Evolutionary conservation across 2,888 invertebrate genomes (phyloP), one percentile per base, ranked within the genome.

Genomic region (Elgonia sp.): DNA sequence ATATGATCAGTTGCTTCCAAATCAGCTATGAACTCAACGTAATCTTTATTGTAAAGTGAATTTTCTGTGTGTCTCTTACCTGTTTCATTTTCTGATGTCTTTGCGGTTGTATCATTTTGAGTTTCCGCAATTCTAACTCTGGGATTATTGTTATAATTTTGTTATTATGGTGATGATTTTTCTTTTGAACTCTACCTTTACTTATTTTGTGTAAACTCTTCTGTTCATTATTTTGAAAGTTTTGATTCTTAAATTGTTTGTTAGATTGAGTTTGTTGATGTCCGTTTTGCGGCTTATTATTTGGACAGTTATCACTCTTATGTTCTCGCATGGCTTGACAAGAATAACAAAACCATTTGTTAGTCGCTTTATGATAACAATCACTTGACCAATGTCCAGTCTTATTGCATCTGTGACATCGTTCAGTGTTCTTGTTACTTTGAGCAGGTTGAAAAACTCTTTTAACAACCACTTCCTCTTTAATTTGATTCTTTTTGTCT

Each of bases 271-370:
- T n/a, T 46, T 46, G 12, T 46, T 14, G 14, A 1, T 46, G 14
- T n/a, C n/a, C 46, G 46, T 53, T 50, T 50, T 50, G 50, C 10
- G 4, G 5, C 16, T 14, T 8, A 14, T 5, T 5, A 50, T 50
- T 50, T 10, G 57, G 21, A 55, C 84, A 87, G 3, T 87, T 82
- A 10, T 81, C 72, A 9, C 87, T 84, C 21, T 84, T 87, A 55
- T 89, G 89, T 9, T 21, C 29, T 21, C 14, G 76, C 1, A 87
- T 37, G 7, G 10, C 73, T 40, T 89, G 77, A 63, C 89, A 87
- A 14, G 55, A 37, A 39, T 89, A 89, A 20, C 89, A 89, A 50
- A 84, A 89, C 87, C 85, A 89, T 53, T 53, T 16, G 0, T 75
- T 53, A n/a, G 53, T 16, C 6, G 6, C 53, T n/a, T n/a, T 53